Conservation (phyloP, 2,888 invertebrate genomes). For the Baronia brevicornis region DNA sequence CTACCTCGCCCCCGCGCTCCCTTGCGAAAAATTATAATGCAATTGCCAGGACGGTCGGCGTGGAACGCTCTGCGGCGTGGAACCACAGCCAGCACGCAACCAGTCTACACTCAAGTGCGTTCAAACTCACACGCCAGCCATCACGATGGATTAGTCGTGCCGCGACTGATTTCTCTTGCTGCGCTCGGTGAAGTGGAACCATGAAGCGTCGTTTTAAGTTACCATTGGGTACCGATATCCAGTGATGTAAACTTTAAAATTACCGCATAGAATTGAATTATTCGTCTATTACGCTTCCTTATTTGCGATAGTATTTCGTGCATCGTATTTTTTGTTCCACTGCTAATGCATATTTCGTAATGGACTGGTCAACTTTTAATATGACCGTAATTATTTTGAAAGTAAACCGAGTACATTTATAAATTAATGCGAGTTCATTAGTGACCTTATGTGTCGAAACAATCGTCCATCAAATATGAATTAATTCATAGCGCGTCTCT, state of each 20-base stretch:
- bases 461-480: slow-evolving; percentile 62
- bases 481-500: slow-evolving; percentile 68
- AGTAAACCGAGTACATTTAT: slow-evolving; percentile 26
- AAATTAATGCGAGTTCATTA: slow-evolving; percentile 40
- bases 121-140: slow-evolving; percentile 72
- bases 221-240: slow-evolving; percentile 62
- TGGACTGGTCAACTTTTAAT: slow-evolving; percentile 15
- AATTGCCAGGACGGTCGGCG: slow-evolving; percentile 72
- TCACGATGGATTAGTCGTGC: slow-evolving; percentile 66
- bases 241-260: slow-evolving; percentile 59
- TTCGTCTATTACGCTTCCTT: slow-evolving; percentile 7
- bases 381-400: slow-evolving; percentile 30
- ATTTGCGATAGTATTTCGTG: slow-evolving; percentile 16
- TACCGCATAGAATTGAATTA: slow-evolving; percentile 16
- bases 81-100: slow-evolving; percentile 62
- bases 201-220: slow-evolving; percentile 46
- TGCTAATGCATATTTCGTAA: slow-evolving; percentile 12
- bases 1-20: slow-evolving; percentile 49
- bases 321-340: slow-evolving; percentile 15
- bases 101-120: slow-evolving; percentile 73
- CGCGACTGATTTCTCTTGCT: slow-evolving; percentile 65
- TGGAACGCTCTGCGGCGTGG: slow-evolving; percentile 57
- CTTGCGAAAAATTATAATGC: slow-evolving; percentile 75
- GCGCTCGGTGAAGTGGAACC: slow-evolving; percentile 50
- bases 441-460: slow-evolving; percentile 54